Evolutionary conservation across 2,113 vertebrate genomes (phyloP), one percentile per base, ranked within the genome.

Genomic region (Albula goreensis): DNA sequence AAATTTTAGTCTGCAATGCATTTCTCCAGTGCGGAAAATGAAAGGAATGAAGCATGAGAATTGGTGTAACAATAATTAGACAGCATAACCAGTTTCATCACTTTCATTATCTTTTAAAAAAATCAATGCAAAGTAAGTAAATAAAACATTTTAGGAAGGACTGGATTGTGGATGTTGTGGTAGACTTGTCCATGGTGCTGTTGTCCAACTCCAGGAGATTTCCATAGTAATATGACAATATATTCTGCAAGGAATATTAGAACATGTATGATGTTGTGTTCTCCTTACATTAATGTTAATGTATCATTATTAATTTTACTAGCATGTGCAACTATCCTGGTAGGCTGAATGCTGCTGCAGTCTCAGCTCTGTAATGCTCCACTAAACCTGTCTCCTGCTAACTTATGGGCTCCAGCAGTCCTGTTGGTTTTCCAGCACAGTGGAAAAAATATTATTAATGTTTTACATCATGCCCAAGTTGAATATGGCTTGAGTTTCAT

Each of bases 1-100:
- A 90, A 87, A 84, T 15, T 15, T 88, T 89, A 86, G 90, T 92
- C 92, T 89, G 90, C 89, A 87, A 91, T 88, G 86, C 90, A 87
- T 93, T 91, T 93, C 91, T 93, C 31, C 90, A 89, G 88, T 88
- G 85, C 81, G 83, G 91, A 41, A 41, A 41, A 41, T 41, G 31
- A 41, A 41, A 41, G 31, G 31, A 41, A 41, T 41, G 31, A 41
- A 41, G 31, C 31, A 0, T 41, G 31, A 41, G 1, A 41, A 1
- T 41, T 41, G 31, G 31, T 41, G 31, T 41, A 41, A 41, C 31
- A 41, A 41, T 41, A 41, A 41, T 41, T 41, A 41, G 31, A 41
- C 31, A 41, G 1, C 31, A 41, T 41, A 41, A 41, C 31, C 31
- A 41, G 31, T 41, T 41, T 41, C 31, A 41, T 41, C 31, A 41